Percentiles rank a stretch among this genome's conserved stretches.
Evolutionary conservation across 2,113 vertebrate genomes (phyloP).

Genomic region (Heterocephalus glaber): DNA sequence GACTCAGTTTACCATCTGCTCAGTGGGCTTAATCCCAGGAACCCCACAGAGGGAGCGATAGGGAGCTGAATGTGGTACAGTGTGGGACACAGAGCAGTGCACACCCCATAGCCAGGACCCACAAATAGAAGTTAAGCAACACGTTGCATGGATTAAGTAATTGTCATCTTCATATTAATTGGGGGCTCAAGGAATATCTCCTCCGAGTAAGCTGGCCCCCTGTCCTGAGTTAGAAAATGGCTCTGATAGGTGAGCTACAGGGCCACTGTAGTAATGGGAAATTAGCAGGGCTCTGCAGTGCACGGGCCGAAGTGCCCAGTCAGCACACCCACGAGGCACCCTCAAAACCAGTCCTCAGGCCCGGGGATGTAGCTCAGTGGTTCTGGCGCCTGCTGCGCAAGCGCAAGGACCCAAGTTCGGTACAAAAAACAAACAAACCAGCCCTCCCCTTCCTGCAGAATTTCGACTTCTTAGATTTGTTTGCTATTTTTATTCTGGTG

Average conservation of each 20-base stretch:
- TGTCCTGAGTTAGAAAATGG: not conserved
- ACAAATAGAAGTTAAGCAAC: not conserved
- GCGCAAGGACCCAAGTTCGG: no score
- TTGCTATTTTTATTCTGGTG: slow-evolving; percentile 39
- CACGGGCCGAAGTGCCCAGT: not conserved
- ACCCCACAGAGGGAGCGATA: not conserved
- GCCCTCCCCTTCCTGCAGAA: not conserved
- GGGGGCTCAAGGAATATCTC: rapidly evolving
- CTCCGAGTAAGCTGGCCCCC: not conserved
- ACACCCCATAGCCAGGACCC: rapidly evolving
- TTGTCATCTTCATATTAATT: no score
- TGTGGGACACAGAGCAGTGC: no score
- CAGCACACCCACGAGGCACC: not conserved
- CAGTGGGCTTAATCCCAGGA: not conserved
- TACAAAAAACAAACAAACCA: no score
- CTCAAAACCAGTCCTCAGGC: no score
- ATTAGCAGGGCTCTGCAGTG: not conserved
- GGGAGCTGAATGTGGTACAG: not conserved
- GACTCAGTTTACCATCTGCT: not conserved
- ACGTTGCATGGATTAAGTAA: not conserved
- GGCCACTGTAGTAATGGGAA: not conserved
- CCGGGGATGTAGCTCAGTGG: no score
- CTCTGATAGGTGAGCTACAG: not conserved
- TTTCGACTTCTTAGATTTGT: not conserved
- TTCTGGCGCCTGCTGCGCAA: no score